Conservation (phyloP, 2,888 invertebrate genomes). For the Amblyjoppa proteus region DNA sequence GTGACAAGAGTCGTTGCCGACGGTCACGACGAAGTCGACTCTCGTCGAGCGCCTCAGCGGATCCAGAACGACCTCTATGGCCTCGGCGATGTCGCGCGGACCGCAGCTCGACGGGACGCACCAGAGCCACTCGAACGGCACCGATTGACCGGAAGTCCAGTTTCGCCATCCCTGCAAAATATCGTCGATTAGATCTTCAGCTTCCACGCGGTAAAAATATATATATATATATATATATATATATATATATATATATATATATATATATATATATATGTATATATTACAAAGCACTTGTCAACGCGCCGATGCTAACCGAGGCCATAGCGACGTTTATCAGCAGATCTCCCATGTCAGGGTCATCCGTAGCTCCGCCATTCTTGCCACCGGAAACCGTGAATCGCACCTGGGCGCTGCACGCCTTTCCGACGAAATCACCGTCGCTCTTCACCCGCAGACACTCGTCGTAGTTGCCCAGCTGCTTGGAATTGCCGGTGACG, state of each 20-base stretch:
- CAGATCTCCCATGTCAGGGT: constrained; percentile 75
- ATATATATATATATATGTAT: no score
- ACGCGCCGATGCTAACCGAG: constrained; percentile 73
- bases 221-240: no score
- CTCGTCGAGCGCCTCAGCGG: constrained; percentile 76
- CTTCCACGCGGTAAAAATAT: no score
- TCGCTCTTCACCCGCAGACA: constrained; percentile 86
- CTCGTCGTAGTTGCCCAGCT: constrained; percentile 92
- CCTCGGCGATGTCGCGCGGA: constrained; percentile 75
- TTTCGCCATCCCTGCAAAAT: constrained; percentile 61
- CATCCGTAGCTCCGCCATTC: constrained; percentile 37
- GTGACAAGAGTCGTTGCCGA: constrained; percentile 75
- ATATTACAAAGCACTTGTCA: no score
- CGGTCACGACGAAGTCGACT: constrained; percentile 75
- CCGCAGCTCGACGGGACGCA: constrained; percentile 82
- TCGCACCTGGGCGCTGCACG: constrained; percentile 88
- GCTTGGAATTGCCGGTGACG: constrained; percentile 89
- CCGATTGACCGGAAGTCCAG: constrained; percentile 65
- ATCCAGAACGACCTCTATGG: constrained; percentile 76
- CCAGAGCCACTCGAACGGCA: constrained; percentile 79
- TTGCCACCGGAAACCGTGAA: constrained; percentile 76
- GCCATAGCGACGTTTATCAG: constrained; percentile 75
- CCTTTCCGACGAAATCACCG: constrained; percentile 87
- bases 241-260: no score
- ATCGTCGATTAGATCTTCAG: background rate